Percentiles rank a stretch among this genome's conserved stretches.
These are phyloP conservation scores for Aythya baeri DNA, from an alignment of 2,113 vertebrate genomes.

Conservation along the genomic window DNA sequence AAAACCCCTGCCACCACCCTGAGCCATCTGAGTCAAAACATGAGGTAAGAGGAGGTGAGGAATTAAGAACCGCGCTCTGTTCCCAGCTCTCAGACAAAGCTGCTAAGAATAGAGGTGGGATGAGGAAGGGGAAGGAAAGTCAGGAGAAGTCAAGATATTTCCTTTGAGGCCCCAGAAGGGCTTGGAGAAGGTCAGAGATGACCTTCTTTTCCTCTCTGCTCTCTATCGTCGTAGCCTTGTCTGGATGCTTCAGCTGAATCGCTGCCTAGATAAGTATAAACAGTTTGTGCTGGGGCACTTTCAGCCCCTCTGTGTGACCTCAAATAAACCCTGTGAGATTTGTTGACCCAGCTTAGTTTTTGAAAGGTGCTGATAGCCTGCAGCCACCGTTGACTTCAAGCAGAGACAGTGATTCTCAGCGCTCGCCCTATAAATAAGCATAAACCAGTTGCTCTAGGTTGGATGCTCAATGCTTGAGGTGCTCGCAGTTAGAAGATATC, in stretches of 20 bases:
- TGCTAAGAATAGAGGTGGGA: conserved; percentile 56
- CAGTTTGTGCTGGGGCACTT: background rate
- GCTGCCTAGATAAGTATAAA: background rate
- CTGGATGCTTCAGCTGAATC: background rate
- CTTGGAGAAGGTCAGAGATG: background rate
- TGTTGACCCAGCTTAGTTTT: background rate
- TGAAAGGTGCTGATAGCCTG: background rate
- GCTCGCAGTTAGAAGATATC: background rate
- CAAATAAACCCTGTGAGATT: background rate
- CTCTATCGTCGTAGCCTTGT: background rate
- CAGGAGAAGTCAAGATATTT: conserved; percentile 55
- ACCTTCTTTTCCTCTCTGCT: conserved; percentile 9
- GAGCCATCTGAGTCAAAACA: background rate
- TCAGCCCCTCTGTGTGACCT: background rate
- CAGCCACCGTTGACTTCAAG: background rate
- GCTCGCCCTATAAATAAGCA: background rate
- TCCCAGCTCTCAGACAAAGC: conserved; percentile 36
- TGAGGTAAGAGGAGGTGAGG: conserved; percentile 24
- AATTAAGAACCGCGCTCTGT: background rate
- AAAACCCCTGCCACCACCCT: background rate
- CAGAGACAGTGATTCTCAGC: background rate
- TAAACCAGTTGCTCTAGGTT: background rate
- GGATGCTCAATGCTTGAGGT: background rate
- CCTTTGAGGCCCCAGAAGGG: conserved; percentile 48
- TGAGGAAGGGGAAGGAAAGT: conserved; percentile 54